A percentile compares a stretch with the other conserved stretches of the same genome.
Evolutionary conservation across 2,888 invertebrate species (phyloP).

Genomic region (Noctuana brunneofusca): DNA sequence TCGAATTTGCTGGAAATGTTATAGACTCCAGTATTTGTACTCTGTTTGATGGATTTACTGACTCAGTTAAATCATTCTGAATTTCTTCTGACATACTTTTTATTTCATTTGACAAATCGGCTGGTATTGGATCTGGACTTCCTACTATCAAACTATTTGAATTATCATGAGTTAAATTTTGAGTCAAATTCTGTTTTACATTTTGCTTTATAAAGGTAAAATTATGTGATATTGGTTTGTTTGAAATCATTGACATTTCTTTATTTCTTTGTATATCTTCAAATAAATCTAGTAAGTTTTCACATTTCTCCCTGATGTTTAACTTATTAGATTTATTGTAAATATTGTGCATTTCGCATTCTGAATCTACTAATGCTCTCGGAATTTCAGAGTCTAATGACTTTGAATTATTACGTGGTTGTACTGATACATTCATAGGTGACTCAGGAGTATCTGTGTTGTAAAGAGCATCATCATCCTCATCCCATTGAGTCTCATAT

Average conservation of each 20-base stretch:
- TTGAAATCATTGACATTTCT: conserved; percentile 13
- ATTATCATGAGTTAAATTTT: conserved; percentile 6
- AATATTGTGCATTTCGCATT: conserved; percentile 39
- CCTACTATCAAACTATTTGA: not conserved
- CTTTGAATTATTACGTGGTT: conserved; percentile 43
- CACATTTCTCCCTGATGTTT: conserved; percentile 53
- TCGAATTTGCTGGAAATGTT: conserved; percentile 51
- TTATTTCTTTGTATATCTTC: conserved; percentile 45
- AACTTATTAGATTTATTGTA: conserved; percentile 41
- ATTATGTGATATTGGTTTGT: conserved; percentile 31
- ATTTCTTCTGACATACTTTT: conserved; percentile 44
- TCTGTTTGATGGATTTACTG: conserved; percentile 58
- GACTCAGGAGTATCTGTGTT: conserved; percentile 51
- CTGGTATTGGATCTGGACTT: conserved; percentile 47
- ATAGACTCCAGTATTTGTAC: conserved; percentile 68
- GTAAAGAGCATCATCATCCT: conserved; percentile 77
- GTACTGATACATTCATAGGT: conserved; percentile 37
- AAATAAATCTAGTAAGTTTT: conserved; percentile 58
- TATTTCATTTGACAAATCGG: conserved; percentile 55
- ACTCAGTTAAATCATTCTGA: conserved; percentile 40
- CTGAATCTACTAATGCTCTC: conserved; percentile 52
- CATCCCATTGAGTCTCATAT: conserved; percentile 71
- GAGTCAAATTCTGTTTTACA: conserved; percentile 13
- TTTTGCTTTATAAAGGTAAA: conserved; percentile 23
- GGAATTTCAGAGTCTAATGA: conserved; percentile 48